These are phyloP conservation scores for Zoroaster sp. DNA, from an alignment of 53 echinoderm and acorn worm genomes.

Conservation along the genomic window DNA sequence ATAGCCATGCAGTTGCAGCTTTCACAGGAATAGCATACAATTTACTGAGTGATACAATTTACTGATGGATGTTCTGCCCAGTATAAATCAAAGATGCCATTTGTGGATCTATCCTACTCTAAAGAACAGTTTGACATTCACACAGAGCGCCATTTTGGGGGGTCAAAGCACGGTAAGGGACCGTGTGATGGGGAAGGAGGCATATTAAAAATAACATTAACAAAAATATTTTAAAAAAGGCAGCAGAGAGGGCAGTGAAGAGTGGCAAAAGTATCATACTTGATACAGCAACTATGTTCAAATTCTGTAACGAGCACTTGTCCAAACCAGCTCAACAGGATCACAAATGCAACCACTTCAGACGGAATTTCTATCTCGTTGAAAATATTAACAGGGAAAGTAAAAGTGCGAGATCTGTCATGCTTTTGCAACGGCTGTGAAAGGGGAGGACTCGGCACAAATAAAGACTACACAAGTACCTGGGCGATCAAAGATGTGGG, in stretches of 20 bases:
- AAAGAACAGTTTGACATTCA: background rate
- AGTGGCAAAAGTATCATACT: constrained; percentile 1
- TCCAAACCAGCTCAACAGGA: constrained; percentile 4
- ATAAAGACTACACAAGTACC: background rate
- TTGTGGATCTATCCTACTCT: background rate
- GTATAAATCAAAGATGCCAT: constrained; percentile 22
- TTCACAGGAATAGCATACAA: background rate
- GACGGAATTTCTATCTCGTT: background rate
- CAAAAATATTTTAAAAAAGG: constrained; percentile 22
- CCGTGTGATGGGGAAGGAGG: constrained; percentile 55
- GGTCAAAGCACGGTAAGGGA: constrained; percentile 28
- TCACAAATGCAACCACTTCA: background rate
- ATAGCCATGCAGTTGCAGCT: background rate
- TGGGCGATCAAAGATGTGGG: background rate
- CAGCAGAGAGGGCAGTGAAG: constrained; percentile 29
- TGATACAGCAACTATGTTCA: constrained; percentile 45
- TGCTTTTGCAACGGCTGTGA: constrained; percentile 26
- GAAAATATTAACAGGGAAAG: background rate
- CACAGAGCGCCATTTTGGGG: background rate
- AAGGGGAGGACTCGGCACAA: background rate
- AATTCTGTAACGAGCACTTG: constrained; percentile 42
- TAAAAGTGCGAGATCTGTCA: constrained; percentile 22
- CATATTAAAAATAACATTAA: no score
- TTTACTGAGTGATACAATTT: constrained; percentile 1
- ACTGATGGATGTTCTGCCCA: constrained; percentile 8